phyloP scores from a whole-genome alignment of 1,140 invertebrate species.

The Laupala kohalensis region DNA sequence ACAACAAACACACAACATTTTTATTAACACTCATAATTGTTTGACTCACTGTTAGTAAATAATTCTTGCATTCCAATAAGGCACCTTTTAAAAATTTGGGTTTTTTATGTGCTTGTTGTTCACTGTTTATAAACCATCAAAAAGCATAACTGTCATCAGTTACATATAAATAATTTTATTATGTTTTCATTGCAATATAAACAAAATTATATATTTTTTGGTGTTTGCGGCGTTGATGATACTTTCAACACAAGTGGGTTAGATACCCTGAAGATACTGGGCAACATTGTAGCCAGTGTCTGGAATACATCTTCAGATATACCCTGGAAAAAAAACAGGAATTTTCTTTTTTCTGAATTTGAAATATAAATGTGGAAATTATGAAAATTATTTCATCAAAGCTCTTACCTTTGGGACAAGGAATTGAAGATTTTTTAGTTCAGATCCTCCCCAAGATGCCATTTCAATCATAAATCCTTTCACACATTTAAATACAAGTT shows the following conservation, averaged over 20 bases:
- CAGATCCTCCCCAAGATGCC: constrained; percentile 79
- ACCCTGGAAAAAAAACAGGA: constrained; percentile 49
- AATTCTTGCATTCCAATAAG: too few species aligned
- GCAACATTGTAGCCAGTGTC: constrained; percentile 72
- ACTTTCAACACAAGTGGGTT: constrained; percentile 65
- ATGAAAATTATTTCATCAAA: neutral
- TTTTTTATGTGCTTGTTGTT: too few species aligned
- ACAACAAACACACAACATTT: too few species aligned
- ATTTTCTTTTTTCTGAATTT: neutral
- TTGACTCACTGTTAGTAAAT: too few species aligned
- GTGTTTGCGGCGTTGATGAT: constrained; percentile 24
- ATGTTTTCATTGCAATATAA: too few species aligned
- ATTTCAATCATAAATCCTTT: constrained; percentile 99
- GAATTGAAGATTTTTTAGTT: constrained; percentile 78
- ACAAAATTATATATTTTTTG: constrained; percentile 25
- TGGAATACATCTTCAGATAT: constrained; percentile 77
- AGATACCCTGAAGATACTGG: constrained; percentile 78
- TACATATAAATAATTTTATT: too few species aligned
- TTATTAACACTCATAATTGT: too few species aligned
- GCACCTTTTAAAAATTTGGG: too few species aligned
- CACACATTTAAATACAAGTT: constrained; percentile 94
- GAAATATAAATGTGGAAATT: neutral
- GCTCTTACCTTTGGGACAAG: constrained; percentile 54
- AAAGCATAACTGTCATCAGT: too few species aligned
- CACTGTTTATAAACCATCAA: too few species aligned